These are phyloP conservation scores for Callorhinus ursinus DNA, from an alignment of 2,113 vertebrate species.

Conservation along the genomic window DNA sequence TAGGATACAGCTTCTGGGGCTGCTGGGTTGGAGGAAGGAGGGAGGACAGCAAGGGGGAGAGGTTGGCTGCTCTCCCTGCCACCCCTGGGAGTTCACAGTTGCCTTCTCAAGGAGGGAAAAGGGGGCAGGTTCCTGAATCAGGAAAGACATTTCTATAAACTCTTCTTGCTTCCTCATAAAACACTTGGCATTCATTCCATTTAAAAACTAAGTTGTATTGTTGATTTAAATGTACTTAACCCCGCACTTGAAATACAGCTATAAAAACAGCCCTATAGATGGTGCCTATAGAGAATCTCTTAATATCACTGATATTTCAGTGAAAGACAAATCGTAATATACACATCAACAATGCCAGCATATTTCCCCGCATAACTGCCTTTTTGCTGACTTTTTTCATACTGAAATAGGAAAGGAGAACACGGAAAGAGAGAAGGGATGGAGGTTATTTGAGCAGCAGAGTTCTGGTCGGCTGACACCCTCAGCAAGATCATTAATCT, in stretches of 20 bases:
- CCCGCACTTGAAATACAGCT: neutral
- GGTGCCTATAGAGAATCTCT: neutral
- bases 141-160: neutral
- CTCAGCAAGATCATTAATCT: slow-evolving; percentile 78
- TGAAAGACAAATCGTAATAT: neutral
- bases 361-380: neutral
- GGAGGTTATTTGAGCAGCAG: slow-evolving; percentile 61
- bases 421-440: neutral
- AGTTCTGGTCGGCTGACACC: slow-evolving; percentile 69
- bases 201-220: slow-evolving; percentile 49
- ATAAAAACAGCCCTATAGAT: neutral
- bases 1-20: neutral
- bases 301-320: neutral
- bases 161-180: slow-evolving; percentile 10
- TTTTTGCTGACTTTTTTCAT: neutral
- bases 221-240: slow-evolving; percentile 34
- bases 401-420: slow-evolving; percentile 18
- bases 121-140: neutral
- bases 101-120: neutral
- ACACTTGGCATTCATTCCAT: slow-evolving; percentile 6
- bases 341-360: neutral
- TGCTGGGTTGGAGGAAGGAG: neutral
- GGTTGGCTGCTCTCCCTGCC: neutral
- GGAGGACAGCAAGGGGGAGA: neutral
- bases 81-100: neutral